Conservation (phyloP, 2,888 invertebrate species). For the Frankliniella intonsa region DNA sequence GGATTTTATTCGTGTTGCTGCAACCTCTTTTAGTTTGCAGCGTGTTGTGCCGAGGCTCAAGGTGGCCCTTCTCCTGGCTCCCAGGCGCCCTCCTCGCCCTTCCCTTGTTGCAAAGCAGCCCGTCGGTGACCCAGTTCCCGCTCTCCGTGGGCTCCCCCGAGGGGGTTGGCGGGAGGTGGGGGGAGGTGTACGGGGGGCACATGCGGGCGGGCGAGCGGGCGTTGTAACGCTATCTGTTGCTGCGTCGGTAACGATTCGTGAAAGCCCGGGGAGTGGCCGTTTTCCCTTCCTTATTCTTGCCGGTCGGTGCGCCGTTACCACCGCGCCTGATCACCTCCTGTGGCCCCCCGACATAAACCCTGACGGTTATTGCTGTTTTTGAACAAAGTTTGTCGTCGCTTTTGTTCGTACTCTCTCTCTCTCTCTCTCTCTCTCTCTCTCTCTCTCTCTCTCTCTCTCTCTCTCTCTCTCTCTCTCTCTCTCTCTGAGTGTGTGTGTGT, state of each 20-base stretch:
- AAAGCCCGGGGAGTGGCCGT: neutral
- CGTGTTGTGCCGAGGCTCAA: too few relatives aligned
- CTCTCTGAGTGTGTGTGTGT: neutral
- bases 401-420: neutral
- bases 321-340: neutral
- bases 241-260: conserved; percentile 10
- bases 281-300: neutral
- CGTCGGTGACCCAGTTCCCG: neutral
- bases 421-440: too few relatives aligned
- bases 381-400: conserved; percentile 6
- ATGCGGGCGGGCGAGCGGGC: neutral
- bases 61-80: too few relatives aligned
- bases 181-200: too few relatives aligned
- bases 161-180: neutral
- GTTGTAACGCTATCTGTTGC: conserved; percentile 12
- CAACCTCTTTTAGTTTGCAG: too few relatives aligned
- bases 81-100: neutral
- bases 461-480: too few relatives aligned
- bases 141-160: neutral
- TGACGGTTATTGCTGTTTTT: conserved; percentile 20
- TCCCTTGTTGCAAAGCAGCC: neutral
- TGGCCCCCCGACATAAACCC: neutral
- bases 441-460: too few relatives aligned
- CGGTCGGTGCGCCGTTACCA: neutral
- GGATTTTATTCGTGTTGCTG: too few relatives aligned